Evolutionary conservation across 1,140 invertebrate genomes (phyloP).

Genomic region (Lepidurus arcticus): DNA sequence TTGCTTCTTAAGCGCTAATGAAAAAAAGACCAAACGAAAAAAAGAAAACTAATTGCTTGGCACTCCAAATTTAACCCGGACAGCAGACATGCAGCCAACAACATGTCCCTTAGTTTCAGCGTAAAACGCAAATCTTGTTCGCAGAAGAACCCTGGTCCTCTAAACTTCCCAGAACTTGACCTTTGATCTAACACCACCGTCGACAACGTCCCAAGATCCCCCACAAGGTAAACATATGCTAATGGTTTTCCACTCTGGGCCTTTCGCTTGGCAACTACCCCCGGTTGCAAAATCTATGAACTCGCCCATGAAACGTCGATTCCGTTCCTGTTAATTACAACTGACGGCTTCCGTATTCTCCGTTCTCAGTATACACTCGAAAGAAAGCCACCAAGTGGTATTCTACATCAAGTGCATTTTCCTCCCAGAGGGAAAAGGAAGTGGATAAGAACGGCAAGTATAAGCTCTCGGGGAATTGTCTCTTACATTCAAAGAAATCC

Average conservation of each 20-base stretch:
- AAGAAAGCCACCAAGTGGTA: too few species aligned
- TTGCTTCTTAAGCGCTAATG: too few species aligned
- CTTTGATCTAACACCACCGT: conserved; percentile 5
- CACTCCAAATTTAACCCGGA: too few species aligned
- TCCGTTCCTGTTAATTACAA: background rate
- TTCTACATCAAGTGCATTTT: too few species aligned
- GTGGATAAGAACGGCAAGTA: too few species aligned
- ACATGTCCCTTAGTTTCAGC: background rate
- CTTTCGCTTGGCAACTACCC: background rate
- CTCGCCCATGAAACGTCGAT: background rate
- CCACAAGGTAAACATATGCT: conserved; percentile 16
- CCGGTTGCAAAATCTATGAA: background rate
- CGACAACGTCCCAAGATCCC: background rate
- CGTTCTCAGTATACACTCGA: background rate
- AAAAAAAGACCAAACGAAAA: too few species aligned
- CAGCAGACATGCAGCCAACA: background rate
- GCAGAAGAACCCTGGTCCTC: background rate
- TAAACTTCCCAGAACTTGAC: background rate
- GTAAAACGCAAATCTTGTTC: background rate
- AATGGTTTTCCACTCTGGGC: background rate
- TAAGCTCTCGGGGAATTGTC: background rate
- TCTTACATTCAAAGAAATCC: background rate
- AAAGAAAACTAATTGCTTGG: too few species aligned
- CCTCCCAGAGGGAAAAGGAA: too few species aligned
- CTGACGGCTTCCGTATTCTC: conserved; percentile 4